Percentiles rank a stretch among this genome's conserved stretches.
Conservation (phyloP, 2,888 invertebrate species). For the Agonum fuliginosum region DNA sequence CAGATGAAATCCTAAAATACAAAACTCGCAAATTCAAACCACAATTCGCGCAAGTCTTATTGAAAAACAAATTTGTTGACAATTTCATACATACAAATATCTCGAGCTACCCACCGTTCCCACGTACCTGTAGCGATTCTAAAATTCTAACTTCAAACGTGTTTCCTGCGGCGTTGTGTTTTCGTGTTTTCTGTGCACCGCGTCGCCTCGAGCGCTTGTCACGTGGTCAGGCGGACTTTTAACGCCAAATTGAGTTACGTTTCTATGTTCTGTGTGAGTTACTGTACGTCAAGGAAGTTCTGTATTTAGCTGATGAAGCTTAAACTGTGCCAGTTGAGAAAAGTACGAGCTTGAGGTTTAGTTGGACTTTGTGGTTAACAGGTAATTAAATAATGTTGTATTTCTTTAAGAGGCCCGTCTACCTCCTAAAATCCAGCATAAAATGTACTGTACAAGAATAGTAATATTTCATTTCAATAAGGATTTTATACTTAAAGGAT, state of each 20-base stretch:
- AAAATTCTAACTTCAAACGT: background rate
- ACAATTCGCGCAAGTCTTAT: background rate
- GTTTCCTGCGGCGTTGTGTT: background rate
- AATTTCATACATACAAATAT: background rate
- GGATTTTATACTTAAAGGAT: too few relatives aligned
- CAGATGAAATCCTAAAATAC: too few relatives aligned
- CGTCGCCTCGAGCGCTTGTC: background rate
- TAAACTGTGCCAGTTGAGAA: background rate
- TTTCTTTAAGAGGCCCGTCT: background rate
- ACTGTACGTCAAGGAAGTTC: conserved; percentile 14
- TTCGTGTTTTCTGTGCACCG: background rate
- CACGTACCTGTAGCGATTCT: background rate
- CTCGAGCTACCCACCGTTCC: background rate
- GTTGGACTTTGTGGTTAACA: conserved; percentile 4
- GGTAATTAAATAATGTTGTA: background rate
- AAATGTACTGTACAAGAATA: too few relatives aligned
- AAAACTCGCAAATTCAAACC: background rate
- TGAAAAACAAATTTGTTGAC: background rate
- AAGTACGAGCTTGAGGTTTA: background rate
- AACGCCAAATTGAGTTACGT: conserved; percentile 23
- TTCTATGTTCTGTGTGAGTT: background rate
- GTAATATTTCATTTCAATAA: too few relatives aligned
- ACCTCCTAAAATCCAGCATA: too few relatives aligned
- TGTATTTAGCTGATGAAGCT: conserved; percentile 15
- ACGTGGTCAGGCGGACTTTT: conserved; percentile 8